Evolutionary conservation across 2,888 invertebrate genomes (phyloP).

Genomic region (Rugalucina vietnamica): DNA sequence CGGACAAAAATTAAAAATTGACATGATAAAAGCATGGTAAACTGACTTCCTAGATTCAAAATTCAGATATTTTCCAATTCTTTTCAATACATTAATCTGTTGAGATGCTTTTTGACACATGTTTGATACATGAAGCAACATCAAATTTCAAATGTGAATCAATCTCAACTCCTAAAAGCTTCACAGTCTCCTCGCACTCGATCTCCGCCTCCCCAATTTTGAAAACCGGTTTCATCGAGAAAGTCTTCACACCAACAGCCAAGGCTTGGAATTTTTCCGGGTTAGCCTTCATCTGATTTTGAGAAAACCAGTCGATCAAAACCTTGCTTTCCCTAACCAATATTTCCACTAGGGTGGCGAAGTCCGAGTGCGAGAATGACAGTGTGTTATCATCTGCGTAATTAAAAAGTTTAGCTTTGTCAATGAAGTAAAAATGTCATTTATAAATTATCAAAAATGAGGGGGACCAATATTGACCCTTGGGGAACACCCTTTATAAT

Average conservation of each 20-base stretch:
- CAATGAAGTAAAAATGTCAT: constrained; percentile 28
- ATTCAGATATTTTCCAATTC: no score
- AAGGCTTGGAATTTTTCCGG: background rate
- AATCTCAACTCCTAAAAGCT: background rate
- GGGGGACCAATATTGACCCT: constrained; percentile 22
- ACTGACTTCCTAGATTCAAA: no score
- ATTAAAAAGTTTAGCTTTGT: constrained; percentile 22
- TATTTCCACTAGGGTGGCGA: no score
- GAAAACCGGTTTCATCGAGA: background rate
- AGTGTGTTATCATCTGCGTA: constrained; percentile 48
- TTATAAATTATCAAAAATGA: constrained; percentile 34
- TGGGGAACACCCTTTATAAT: constrained; percentile 34
- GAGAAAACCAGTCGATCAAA: background rate
- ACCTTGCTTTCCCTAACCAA: background rate
- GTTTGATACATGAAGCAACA: no score
- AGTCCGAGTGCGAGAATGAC: background rate
- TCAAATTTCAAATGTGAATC: no score
- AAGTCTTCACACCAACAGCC: background rate
- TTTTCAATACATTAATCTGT: background rate
- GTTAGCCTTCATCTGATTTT: background rate
- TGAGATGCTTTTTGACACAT: no score
- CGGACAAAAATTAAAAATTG: no score
- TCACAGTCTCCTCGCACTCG: background rate
- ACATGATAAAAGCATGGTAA: no score
- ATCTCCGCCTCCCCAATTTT: background rate